A percentile compares a stretch with the other conserved stretches of the same genome.
phyloP scores from a whole-genome alignment of 64 coral and sea anemone genomes.

The Dendrophyllia cribrosa region DNA sequence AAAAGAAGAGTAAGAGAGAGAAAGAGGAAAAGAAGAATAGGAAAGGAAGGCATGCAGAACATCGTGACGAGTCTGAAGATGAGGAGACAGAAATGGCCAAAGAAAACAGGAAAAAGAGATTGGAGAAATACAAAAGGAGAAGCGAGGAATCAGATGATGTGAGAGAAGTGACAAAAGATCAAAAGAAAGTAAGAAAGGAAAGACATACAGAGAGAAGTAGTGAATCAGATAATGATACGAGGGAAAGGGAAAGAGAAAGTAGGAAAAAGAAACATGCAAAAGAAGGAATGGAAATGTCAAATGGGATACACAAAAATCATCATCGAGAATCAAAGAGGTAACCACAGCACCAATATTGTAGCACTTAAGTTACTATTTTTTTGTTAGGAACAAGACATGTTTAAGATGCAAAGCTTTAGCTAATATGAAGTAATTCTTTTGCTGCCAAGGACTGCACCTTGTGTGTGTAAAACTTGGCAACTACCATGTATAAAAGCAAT shows the following conservation, averaged over 20 bases:
- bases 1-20: constrained; percentile 83
- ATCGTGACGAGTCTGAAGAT: constrained; percentile 63
- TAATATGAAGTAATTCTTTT: too few relatives aligned
- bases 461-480: too few relatives aligned
- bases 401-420: too few relatives aligned
- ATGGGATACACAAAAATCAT: background rate
- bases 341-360: background rate
- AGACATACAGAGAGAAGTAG: background rate
- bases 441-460: too few relatives aligned
- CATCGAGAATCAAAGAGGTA: constrained; percentile 1
- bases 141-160: background rate
- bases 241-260: background rate
- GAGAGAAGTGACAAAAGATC: background rate
- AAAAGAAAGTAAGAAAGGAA: background rate
- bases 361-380: too few relatives aligned
- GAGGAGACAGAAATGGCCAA: constrained; percentile 4
- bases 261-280: background rate
- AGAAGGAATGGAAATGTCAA: background rate
- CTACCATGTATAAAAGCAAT: too few relatives aligned
- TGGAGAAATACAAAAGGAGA: background rate
- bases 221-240: constrained; percentile 16
- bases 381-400: too few relatives aligned
- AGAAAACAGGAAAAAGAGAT: constrained; percentile 2
- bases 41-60: constrained; percentile 40
- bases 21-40: constrained; percentile 66